Evolutionary conservation across 1,140 invertebrate species (phyloP).

Genomic region (Lucilia sericata): DNA sequence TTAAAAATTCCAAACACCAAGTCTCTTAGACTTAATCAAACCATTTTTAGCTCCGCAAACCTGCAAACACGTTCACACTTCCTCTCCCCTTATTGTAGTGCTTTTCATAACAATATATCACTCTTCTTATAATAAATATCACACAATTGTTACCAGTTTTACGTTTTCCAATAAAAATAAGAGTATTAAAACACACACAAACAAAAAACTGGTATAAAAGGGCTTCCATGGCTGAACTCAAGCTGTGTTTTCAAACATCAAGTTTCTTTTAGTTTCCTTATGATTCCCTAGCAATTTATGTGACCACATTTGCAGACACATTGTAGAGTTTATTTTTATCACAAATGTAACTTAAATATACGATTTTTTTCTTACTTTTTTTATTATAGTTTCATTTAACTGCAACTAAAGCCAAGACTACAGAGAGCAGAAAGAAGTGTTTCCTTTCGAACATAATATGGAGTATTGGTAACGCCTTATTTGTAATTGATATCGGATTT

Average conservation of each 20-base stretch:
- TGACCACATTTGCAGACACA: background rate
- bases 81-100: background rate
- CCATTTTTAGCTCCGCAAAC: too few species aligned
- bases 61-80: too few species aligned
- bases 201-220: background rate
- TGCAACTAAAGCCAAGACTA: background rate
- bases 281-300: background rate
- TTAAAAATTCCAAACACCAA: too few species aligned
- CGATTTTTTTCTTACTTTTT: too few species aligned
- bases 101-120: background rate
- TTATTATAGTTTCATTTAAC: background rate
- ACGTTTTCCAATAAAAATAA: background rate
- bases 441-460: background rate
- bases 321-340: background rate
- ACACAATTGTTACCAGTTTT: background rate
- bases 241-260: slow-evolving; percentile 7
- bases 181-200: background rate
- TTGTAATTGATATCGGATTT: slow-evolving; percentile 34
- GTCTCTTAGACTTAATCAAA: too few species aligned
- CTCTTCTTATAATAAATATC: background rate
- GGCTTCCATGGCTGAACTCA: background rate
- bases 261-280: background rate
- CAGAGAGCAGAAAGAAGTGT: background rate
- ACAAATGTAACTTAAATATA: background rate
- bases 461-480: slow-evolving; percentile 40